phyloP scores from a whole-genome alignment of 2,888 invertebrate genomes.

The Andrena minutula region DNA sequence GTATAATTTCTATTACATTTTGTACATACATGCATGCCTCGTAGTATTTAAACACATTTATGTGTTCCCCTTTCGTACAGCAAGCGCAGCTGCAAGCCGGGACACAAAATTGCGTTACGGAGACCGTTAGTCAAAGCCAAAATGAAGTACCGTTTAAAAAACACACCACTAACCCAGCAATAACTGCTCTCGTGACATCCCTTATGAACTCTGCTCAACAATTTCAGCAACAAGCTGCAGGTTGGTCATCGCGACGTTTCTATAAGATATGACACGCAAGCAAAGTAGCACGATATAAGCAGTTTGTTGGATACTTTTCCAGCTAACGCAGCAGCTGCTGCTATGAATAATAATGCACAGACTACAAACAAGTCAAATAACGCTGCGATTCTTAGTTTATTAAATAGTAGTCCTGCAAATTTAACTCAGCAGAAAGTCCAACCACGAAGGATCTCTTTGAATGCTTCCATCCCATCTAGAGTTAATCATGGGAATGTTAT shows the following conservation, averaged over 20 bases:
- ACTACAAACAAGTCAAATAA: constrained; percentile 87
- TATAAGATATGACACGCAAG: constrained; percentile 60
- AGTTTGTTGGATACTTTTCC: constrained; percentile 41
- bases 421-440: constrained; percentile 82
- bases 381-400: constrained; percentile 91
- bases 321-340: constrained; percentile 81
- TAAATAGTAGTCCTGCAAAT: constrained; percentile 92
- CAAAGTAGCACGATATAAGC: not conserved
- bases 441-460: constrained; percentile 81
- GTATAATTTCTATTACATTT: too few relatives aligned
- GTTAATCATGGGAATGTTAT: constrained; percentile 83
- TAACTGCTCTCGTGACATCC: constrained; percentile 92
- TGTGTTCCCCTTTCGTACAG: constrained; percentile 80
- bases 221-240: constrained; percentile 89
- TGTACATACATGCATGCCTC: too few relatives aligned
- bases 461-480: constrained; percentile 81
- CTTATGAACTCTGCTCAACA: constrained; percentile 94
- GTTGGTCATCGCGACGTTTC: constrained; percentile 76
- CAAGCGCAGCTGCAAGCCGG: constrained; percentile 88
- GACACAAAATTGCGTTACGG: constrained; percentile 86
- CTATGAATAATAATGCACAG: constrained; percentile 84
- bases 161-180: constrained; percentile 88
- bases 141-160: constrained; percentile 86
- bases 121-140: constrained; percentile 82
- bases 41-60: not conserved